Evolutionary conservation across 2,888 invertebrate species (phyloP).

Genomic region (Andrena bicolor): DNA sequence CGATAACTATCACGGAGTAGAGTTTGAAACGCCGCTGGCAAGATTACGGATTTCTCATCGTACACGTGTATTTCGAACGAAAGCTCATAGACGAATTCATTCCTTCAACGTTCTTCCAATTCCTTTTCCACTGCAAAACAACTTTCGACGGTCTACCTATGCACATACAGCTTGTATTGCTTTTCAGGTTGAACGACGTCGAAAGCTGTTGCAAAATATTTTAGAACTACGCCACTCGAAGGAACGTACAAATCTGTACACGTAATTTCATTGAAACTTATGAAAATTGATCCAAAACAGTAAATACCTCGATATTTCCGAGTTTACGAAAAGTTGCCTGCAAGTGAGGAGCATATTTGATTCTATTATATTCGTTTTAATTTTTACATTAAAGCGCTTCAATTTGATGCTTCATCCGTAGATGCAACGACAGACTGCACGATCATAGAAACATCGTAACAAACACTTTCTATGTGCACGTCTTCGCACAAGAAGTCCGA

Average conservation of each 20-base stretch:
- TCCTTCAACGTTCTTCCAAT: slow-evolving; percentile 25
- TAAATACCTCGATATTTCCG: too few relatives aligned
- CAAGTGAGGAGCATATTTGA: too few relatives aligned
- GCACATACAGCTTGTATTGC: background rate
- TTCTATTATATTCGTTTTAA: too few relatives aligned
- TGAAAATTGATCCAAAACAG: too few relatives aligned
- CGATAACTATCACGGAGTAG: slow-evolving; percentile 72
- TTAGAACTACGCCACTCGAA: too few relatives aligned
- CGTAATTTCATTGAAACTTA: too few relatives aligned
- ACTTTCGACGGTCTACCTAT: background rate
- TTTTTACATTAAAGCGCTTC: too few relatives aligned
- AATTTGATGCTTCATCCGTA: background rate
- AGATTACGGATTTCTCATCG: slow-evolving; percentile 64
- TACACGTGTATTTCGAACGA: slow-evolving; percentile 50
- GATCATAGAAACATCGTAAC: background rate
- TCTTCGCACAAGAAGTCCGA: slow-evolving; percentile 38
- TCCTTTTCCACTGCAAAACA: background rate
- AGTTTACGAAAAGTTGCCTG: too few relatives aligned
- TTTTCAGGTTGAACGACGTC: too few relatives aligned
- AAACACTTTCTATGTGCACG: background rate
- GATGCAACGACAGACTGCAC: background rate
- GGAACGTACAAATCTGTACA: too few relatives aligned
- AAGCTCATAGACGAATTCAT: slow-evolving; percentile 47
- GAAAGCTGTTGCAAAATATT: too few relatives aligned
- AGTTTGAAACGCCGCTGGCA: slow-evolving; percentile 69